phyloP scores from a whole-genome alignment of 2,797 vertebrate species.

The Melanotaenia maccullochi region DNA sequence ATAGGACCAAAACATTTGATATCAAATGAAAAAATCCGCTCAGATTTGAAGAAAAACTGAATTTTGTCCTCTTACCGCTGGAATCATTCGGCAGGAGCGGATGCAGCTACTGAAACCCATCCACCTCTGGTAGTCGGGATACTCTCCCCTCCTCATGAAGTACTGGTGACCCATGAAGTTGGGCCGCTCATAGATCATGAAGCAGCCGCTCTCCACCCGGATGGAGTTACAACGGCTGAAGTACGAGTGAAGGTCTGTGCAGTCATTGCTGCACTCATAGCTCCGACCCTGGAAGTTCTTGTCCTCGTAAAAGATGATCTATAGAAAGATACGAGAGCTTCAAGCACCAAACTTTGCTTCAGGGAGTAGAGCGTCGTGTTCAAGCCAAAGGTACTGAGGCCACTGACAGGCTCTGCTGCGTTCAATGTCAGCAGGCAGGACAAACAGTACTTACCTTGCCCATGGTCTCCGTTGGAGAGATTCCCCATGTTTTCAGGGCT shows the following conservation, averaged over 20 bases:
- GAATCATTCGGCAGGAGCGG: constrained; percentile 84
- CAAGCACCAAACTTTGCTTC: neutral
- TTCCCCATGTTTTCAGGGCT: constrained; percentile 84
- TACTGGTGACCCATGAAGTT: constrained; percentile 88
- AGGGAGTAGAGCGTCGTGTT: neutral
- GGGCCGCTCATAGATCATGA: constrained; percentile 86
- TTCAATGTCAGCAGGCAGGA: constrained; percentile 52
- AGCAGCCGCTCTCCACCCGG: constrained; percentile 85
- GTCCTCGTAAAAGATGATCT: constrained; percentile 88
- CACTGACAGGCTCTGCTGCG: constrained; percentile 12
- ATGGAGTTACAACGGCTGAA: constrained; percentile 87
- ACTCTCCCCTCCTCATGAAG: constrained; percentile 85
- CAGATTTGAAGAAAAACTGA: neutral
- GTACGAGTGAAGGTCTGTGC: constrained; percentile 84
- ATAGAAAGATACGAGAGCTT: constrained; percentile 7
- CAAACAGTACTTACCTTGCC: constrained; percentile 82
- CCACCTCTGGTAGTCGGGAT: constrained; percentile 85
- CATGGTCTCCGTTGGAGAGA: constrained; percentile 86
- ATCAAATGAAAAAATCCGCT: neutral
- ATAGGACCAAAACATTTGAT: neutral
- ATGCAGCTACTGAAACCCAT: constrained; percentile 86
- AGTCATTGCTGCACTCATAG: constrained; percentile 86
- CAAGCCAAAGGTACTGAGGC: constrained; percentile 18
- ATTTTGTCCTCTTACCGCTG: constrained; percentile 66
- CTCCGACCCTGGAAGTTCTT: constrained; percentile 86